Conservation (phyloP, 1,140 invertebrate genomes). For the Cataglyphis hispanica region DNA sequence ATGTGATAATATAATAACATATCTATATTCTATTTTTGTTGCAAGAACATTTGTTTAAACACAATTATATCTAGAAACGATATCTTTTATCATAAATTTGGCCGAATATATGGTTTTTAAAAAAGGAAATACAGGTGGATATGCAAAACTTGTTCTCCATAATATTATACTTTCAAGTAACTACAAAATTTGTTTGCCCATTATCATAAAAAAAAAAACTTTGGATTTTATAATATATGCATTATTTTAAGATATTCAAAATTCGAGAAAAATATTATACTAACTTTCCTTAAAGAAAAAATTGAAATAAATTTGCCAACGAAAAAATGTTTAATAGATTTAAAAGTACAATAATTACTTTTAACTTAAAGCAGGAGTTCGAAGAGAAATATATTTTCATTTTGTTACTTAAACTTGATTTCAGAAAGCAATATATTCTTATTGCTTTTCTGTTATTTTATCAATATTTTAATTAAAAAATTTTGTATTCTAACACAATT, state of each 20-base stretch:
- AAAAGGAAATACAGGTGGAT: not conserved
- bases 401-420: not conserved
- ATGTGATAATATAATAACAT: not conserved
- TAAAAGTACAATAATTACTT: slow-evolving; percentile 9
- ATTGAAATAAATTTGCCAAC: not conserved
- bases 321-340: not conserved
- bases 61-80: not conserved
- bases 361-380: not conserved
- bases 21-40: not conserved
- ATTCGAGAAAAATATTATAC: slow-evolving; percentile 4
- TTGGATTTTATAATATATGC: not conserved
- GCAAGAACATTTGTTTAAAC: slow-evolving; percentile 33
- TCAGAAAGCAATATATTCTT: not conserved
- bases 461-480: not conserved
- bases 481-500: not conserved
- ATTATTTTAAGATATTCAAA: not conserved
- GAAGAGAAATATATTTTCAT: slow-evolving; percentile 3
- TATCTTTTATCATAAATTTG: slow-evolving; percentile 35
- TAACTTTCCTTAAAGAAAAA: not conserved
- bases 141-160: not conserved
- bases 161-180: not conserved
- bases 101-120: slow-evolving; percentile 27
- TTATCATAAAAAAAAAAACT: slow-evolving; percentile 38
- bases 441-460: not conserved
- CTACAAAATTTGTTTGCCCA: slow-evolving; percentile 24